Conservation (phyloP, 2,113 vertebrate genomes). For the Murina feae region DNA sequence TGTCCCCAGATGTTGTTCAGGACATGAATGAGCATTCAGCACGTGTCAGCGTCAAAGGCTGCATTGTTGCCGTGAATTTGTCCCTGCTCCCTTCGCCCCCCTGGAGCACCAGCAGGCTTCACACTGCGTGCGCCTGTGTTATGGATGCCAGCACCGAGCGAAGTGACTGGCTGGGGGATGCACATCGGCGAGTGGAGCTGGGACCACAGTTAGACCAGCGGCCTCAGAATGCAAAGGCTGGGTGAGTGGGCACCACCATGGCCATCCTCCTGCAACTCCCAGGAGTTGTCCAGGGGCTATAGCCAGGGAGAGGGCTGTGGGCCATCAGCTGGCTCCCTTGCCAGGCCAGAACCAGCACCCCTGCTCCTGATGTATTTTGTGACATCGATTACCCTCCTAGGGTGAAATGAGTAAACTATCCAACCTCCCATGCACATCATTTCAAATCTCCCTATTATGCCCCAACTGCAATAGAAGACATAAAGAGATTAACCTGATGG, state of each 20-base stretch:
- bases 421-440: too few relatives aligned
- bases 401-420: background rate
- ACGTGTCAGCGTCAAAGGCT: fast-evolving
- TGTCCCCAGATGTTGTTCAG: background rate
- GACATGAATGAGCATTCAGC: background rate
- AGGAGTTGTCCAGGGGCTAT: background rate
- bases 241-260: background rate
- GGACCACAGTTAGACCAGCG: background rate
- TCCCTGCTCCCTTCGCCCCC: background rate
- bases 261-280: background rate
- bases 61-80: fast-evolving
- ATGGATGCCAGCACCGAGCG: too few relatives aligned
- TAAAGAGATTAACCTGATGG: background rate
- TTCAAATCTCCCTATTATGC: background rate
- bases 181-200: too few relatives aligned
- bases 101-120: background rate
- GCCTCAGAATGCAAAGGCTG: background rate
- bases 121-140: background rate
- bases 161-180: background rate
- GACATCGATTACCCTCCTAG: background rate
- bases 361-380: fast-evolving
- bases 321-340: background rate
- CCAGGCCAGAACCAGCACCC: background rate
- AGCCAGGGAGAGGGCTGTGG: background rate
- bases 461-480: background rate